phyloP scores from a whole-genome alignment of 2,797 vertebrate species.

The Setipinna tenuifilis region DNA sequence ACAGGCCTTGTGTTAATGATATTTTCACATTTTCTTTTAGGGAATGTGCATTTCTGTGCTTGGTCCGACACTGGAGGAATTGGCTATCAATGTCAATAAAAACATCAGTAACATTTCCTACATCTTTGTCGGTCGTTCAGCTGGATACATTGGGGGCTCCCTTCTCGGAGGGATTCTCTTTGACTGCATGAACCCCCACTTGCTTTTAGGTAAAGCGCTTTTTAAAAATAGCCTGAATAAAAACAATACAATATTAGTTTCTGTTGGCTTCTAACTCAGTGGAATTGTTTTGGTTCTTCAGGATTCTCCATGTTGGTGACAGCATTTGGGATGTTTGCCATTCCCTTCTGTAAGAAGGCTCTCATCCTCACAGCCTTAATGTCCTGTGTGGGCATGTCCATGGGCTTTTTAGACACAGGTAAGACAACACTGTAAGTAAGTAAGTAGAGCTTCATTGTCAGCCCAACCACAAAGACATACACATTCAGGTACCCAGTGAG shows the following conservation, averaged over 20 bases:
- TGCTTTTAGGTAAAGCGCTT: conserved; percentile 82
- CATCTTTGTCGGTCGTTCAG: conserved; percentile 87
- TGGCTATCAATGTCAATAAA: conserved; percentile 86
- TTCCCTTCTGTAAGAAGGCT: conserved; percentile 83
- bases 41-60: conserved; percentile 88
- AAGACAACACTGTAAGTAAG: conserved; percentile 4
- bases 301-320: conserved; percentile 85
- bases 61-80: conserved; percentile 88
- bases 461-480: too few relatives aligned
- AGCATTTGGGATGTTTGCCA: conserved; percentile 78
- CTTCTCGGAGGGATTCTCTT: conserved; percentile 85
- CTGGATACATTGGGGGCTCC: conserved; percentile 87
- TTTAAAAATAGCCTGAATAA: neutral
- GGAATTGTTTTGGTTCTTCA: conserved; percentile 58
- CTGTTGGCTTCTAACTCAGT: neutral
- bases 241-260: neutral
- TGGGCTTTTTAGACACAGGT: conserved; percentile 93
- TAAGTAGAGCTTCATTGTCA: too few relatives aligned
- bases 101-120: conserved; percentile 89
- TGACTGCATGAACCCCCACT: conserved; percentile 80
- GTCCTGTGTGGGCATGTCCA: conserved; percentile 83
- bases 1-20: neutral
- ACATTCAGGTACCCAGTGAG: too few relatives aligned
- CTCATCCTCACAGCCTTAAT: conserved; percentile 75
- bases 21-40: conserved; percentile 63